Percentiles rank a stretch among this genome's conserved stretches.
Evolutionary conservation across 2,888 invertebrate genomes (phyloP).

Genomic region (Cephalotes varians): DNA sequence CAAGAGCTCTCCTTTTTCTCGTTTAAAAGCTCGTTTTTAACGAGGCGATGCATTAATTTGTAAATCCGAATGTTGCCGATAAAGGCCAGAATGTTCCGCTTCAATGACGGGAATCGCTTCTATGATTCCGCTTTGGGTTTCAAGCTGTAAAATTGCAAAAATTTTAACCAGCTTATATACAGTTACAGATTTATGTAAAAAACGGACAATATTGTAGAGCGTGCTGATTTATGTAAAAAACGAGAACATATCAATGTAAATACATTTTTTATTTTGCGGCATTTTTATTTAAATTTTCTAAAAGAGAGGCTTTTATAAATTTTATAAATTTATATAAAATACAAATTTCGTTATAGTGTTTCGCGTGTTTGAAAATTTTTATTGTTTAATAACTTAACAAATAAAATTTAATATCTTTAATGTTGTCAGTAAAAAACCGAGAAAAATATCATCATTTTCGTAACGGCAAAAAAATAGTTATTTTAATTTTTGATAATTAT

Average conservation of each 20-base stretch:
- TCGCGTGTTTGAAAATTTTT: not conserved
- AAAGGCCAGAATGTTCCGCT: constrained; percentile 16
- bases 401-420: not conserved
- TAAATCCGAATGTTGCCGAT: constrained; percentile 32
- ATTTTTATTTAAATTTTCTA: constrained; percentile 3
- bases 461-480: not conserved
- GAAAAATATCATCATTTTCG: not conserved
- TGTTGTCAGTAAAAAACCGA: not conserved
- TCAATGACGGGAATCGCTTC: not conserved
- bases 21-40: constrained; percentile 47
- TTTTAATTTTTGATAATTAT: not conserved
- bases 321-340: constrained; percentile 21
- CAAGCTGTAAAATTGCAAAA: constrained; percentile 4
- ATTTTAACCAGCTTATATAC: constrained; percentile 7
- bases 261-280: not conserved
- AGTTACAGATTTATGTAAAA: constrained; percentile 27
- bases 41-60: constrained; percentile 50
- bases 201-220: not conserved
- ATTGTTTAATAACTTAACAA: not conserved
- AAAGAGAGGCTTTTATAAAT: constrained; percentile 1
- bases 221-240: constrained; percentile 28
- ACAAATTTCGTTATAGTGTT: not conserved
- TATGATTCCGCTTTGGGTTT: constrained; percentile 7
- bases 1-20: constrained; percentile 51
- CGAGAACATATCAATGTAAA: not conserved